Percentiles rank a stretch among this genome's conserved stretches.
Evolutionary conservation across 2,888 invertebrate genomes (phyloP).

Genomic region (Epinotia ramella): DNA sequence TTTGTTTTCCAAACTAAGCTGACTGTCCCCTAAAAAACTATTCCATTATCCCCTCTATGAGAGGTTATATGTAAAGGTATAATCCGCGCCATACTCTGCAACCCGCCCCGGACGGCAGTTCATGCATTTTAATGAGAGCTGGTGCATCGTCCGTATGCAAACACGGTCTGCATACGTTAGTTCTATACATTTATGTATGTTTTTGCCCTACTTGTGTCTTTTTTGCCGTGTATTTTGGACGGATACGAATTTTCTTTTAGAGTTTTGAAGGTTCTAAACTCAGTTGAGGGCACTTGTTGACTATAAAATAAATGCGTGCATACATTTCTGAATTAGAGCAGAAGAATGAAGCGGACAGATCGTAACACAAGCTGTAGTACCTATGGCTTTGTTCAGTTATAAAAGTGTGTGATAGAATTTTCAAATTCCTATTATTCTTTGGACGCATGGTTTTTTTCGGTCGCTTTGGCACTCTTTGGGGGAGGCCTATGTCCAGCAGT

Average conservation of each 20-base stretch:
- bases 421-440: no score
- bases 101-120: slow-evolving; percentile 56
- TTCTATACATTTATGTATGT: slow-evolving; percentile 43
- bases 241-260: slow-evolving; percentile 18
- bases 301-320: no score
- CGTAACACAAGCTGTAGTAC: no score
- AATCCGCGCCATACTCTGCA: slow-evolving; percentile 47
- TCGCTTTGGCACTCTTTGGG: no score
- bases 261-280: neutral
- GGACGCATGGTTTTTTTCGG: no score
- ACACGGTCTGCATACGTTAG: slow-evolving; percentile 59
- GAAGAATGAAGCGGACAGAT: no score
- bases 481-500: no score
- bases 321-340: no score
- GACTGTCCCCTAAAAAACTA: neutral
- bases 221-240: slow-evolving; percentile 27
- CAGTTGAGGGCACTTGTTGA: neutral
- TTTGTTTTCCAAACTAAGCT: neutral
- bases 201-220: slow-evolving; percentile 42
- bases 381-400: no score
- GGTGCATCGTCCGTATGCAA: slow-evolving; percentile 63
- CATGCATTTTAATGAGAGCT: slow-evolving; percentile 79
- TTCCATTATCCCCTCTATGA: slow-evolving; percentile 45
- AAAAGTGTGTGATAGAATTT: no score
- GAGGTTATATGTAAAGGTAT: slow-evolving; percentile 47